Conservation (phyloP, 2,113 vertebrate genomes). For the Notarius lentiginosus region DNA sequence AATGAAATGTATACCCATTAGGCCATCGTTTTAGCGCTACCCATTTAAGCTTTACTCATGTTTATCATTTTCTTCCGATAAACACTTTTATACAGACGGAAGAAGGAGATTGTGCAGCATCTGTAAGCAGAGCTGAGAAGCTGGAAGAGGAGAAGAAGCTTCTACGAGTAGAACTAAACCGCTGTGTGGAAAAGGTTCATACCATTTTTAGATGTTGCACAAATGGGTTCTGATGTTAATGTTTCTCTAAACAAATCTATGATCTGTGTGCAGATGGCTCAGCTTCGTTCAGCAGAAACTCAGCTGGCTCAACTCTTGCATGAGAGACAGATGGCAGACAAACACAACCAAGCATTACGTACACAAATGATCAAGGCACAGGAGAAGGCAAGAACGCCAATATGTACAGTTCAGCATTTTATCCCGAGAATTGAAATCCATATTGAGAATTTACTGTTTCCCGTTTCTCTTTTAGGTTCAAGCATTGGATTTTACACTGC, state of each 20-base stretch:
- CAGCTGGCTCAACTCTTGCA: slow-evolving; percentile 72
- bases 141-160: slow-evolving; percentile 77
- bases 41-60: background rate
- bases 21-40: background rate
- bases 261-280: slow-evolving; percentile 67
- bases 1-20: background rate
- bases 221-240: background rate
- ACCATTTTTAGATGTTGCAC: background rate
- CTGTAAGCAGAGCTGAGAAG: slow-evolving; percentile 67
- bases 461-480: slow-evolving; percentile 70
- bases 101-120: slow-evolving; percentile 24
- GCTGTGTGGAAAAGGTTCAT: slow-evolving; percentile 76
- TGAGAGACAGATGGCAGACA: slow-evolving; percentile 74
- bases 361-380: slow-evolving; percentile 74
- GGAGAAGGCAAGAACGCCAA: slow-evolving; percentile 72
- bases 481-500: slow-evolving; percentile 74
- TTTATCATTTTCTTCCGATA: background rate
- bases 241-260: background rate
- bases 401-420: background rate
- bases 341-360: slow-evolving; percentile 72
- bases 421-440: background rate
- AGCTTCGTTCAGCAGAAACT: slow-evolving; percentile 74
- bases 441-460: background rate
- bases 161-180: slow-evolving; percentile 74
- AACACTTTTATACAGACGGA: slow-evolving; percentile 8